Percentiles rank a stretch among this genome's conserved stretches.
phyloP scores from a whole-genome alignment of 2,797 vertebrate genomes.

The Microctenopoma stevenorrisi region DNA sequence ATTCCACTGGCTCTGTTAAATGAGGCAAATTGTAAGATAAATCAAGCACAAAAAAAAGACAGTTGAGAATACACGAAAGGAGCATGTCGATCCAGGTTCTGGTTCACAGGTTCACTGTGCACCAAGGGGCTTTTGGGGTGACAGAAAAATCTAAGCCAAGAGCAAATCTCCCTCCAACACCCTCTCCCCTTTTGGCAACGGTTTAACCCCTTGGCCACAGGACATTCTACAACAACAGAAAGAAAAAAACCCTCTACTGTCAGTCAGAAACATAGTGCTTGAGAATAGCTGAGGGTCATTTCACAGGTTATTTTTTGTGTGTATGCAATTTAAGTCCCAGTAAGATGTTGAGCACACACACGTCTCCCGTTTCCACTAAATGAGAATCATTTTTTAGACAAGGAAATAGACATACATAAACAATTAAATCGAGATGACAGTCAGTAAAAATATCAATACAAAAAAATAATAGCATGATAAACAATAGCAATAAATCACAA shows the following conservation, averaged over 20 bases:
- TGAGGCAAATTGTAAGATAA: slow-evolving; percentile 46
- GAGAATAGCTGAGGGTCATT: slow-evolving; percentile 63
- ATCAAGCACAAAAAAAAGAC: slow-evolving; percentile 21
- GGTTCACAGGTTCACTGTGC: slow-evolving; percentile 4
- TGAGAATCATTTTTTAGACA: slow-evolving; percentile 63
- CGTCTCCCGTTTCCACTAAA: slow-evolving; percentile 62
- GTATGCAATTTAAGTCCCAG: slow-evolving; percentile 55
- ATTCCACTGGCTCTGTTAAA: slow-evolving; percentile 68
- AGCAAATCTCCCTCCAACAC: slow-evolving; percentile 3
- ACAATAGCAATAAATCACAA: slow-evolving; percentile 78
- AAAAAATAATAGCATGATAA: slow-evolving; percentile 62
- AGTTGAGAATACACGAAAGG: slow-evolving; percentile 27
- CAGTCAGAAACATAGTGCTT: slow-evolving; percentile 52
- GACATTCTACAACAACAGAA: slow-evolving; percentile 36
- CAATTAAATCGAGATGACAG: slow-evolving; percentile 72
- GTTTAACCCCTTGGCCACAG: slow-evolving; percentile 47
- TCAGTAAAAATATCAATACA: slow-evolving; percentile 77
- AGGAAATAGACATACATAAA: slow-evolving; percentile 68
- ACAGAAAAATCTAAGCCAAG: slow-evolving; percentile 36
- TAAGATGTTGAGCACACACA: slow-evolving; percentile 41
- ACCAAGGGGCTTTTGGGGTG: slow-evolving; percentile 43
- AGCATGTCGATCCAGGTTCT: slow-evolving; percentile 46
- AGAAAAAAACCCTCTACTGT: slow-evolving; percentile 36
- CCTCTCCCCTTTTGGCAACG: slow-evolving; percentile 74
- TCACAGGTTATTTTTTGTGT: slow-evolving; percentile 60